phyloP scores from a whole-genome alignment of 2,113 vertebrate species.

The Aldabrachelys gigantea region DNA sequence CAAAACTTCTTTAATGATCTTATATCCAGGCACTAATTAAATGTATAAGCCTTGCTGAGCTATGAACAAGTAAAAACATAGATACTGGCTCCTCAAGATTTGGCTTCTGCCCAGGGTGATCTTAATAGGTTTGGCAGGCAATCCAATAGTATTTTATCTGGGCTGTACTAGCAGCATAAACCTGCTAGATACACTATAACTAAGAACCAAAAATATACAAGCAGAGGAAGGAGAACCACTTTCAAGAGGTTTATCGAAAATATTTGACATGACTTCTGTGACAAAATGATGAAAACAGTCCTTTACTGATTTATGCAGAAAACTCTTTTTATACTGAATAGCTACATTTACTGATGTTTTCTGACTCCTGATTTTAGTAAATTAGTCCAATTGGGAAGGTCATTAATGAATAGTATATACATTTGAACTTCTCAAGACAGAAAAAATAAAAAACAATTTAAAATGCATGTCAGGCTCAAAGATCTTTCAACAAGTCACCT shows the following conservation, averaged over 20 bases:
- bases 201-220: neutral
- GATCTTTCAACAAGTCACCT: neutral
- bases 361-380: neutral
- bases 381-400: neutral
- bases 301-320: neutral
- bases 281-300: neutral
- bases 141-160: slow-evolving; percentile 13
- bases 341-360: neutral
- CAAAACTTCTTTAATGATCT: neutral
- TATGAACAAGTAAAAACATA: neutral
- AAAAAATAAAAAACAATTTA: neutral
- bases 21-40: neutral
- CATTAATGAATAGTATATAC: neutral
- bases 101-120: neutral
- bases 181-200: neutral
- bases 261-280: neutral
- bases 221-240: neutral
- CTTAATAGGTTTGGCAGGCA: neutral
- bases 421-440: neutral
- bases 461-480: neutral
- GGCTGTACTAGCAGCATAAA: neutral
- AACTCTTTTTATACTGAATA: neutral
- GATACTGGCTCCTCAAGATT: neutral
- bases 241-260: neutral
- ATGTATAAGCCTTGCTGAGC: neutral